phyloP scores from a whole-genome alignment of 2,797 vertebrate species.

The Phoxinus dragarum region DNA sequence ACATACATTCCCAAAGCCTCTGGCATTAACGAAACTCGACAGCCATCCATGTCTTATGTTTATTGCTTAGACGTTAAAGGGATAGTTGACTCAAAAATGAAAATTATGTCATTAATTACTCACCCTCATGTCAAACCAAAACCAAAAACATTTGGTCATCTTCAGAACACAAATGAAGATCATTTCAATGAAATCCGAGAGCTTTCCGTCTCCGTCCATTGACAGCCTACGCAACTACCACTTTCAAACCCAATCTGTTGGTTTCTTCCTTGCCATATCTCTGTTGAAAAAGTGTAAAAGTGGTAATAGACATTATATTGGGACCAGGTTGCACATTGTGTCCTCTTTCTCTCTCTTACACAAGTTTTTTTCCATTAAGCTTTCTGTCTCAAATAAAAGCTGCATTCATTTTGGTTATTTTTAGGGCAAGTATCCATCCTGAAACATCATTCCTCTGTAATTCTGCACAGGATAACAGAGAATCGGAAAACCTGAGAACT shows the following conservation, averaged over 20 bases:
- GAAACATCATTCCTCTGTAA: conserved; percentile 47
- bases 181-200: no score
- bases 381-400: conserved; percentile 64
- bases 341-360: background rate
- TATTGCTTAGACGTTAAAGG: background rate
- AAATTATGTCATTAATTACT: background rate
- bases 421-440: conserved; percentile 47
- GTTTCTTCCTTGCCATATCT: background rate
- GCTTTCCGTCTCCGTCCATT: no score
- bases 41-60: background rate
- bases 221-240: no score
- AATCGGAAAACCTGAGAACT: conserved; percentile 51
- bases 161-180: no score
- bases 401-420: conserved; percentile 64
- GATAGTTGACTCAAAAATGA: background rate
- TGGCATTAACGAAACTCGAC: conserved; percentile 45
- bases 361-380: conserved; percentile 65
- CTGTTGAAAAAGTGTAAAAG: background rate
- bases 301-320: background rate
- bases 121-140: background rate
- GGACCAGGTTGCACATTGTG: background rate
- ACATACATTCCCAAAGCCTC: conserved; percentile 65
- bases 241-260: background rate
- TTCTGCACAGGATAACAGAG: conserved; percentile 43
- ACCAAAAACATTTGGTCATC: no score